Percentiles rank a stretch among this genome's conserved stretches.
phyloP scores from a whole-genome alignment of 1,140 invertebrate species.

The Orchestia grillus region DNA sequence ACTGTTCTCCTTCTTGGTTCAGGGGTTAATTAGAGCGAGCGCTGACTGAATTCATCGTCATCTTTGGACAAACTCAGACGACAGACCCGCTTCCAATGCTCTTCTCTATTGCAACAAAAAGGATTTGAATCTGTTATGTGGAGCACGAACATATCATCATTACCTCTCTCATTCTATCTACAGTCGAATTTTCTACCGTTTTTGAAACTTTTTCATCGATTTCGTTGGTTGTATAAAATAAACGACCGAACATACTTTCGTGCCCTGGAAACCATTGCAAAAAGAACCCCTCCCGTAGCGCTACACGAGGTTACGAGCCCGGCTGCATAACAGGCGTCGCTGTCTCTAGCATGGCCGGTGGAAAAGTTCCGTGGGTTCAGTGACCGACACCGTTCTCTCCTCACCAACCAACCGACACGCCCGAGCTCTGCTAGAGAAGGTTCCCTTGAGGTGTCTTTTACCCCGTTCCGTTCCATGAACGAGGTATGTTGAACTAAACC shows the following conservation, averaged over 20 bases:
- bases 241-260: background rate
- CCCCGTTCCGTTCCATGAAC: background rate
- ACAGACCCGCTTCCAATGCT: background rate
- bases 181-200: background rate
- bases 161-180: background rate
- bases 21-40: background rate
- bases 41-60: background rate
- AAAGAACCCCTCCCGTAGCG: background rate
- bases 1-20: background rate
- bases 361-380: slow-evolving; percentile 10
- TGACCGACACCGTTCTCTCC: slow-evolving; percentile 34
- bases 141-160: background rate
- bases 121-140: background rate
- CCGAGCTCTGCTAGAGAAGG: background rate
- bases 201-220: background rate
- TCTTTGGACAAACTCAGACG: background rate
- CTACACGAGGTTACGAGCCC: background rate
- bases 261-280: background rate
- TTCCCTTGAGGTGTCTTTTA: background rate
- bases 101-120: background rate
- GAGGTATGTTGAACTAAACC: background rate
- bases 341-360: background rate
- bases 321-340: background rate
- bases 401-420: slow-evolving; percentile 16
- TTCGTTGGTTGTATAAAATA: background rate